Evolutionary conservation across 2,113 vertebrate genomes (phyloP), one percentile per base, ranked within the genome.

Genomic region (Rissa tridactyla): DNA sequence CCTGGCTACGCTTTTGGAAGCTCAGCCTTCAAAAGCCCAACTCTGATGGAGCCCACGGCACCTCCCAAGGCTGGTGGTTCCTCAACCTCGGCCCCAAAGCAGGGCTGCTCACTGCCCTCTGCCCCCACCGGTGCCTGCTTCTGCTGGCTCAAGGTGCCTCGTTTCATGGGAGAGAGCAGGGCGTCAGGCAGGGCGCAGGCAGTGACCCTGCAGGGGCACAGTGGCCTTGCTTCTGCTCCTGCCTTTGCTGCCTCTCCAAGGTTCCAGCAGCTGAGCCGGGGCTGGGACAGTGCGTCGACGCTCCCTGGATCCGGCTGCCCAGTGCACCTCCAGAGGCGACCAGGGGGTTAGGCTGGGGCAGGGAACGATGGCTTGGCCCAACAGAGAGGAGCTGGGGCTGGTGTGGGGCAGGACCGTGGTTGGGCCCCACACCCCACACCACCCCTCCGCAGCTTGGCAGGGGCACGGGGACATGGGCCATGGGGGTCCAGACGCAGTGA

Each of bases 371-470:
- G 11, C 46, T 46, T 18, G 21, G 32, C 25, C 20, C 49, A 62
- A 3, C 0, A 1, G 47, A 42, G 40, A 36, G 34, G 40, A 58
- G 15, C 34, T 0, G 3, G 52, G 76, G 11, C 71, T 62, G 42
- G 21, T 22, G 29, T 62, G 21, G 61, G 60, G 60, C 47, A 36
- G 40, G 9, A 78, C 5, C 0, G 0, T 6, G 34, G 11, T 26
- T 60, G 23, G 26, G 46, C 21, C n/a, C 62, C 4, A 9, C 0
- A 2, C 19, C 14, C 36, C 65, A 18, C 7, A 30, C 7, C 1
- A 0, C 18, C 13, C 4, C 38, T 55, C 22, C 1, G 1, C 6
- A 29, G 6, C 44, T n/a, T 0, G 0, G 15, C 26, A 20, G 22
- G 15, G 58, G 11, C 36, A 46, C 1, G 10, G 55, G 34, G 25